Evolutionary conservation across 2,888 invertebrate species (phyloP).

Genomic region (Drosophila bunnanda): DNA sequence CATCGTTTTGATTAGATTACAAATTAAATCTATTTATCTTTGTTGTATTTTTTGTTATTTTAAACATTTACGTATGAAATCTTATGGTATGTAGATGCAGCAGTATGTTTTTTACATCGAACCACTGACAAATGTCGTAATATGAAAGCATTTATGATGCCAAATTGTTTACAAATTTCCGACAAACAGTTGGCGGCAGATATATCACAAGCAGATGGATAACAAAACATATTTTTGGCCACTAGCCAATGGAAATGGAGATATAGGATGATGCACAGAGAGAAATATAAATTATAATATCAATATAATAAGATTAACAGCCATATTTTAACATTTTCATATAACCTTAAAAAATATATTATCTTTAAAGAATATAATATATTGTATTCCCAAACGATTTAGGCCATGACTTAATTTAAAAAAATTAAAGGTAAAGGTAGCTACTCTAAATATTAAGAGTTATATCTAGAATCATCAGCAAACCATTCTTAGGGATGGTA

Average conservation of each 20-base stretch:
- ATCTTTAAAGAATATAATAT: too few relatives aligned
- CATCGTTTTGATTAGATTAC: conserved; percentile 19
- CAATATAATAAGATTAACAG: too few relatives aligned
- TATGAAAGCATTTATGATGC: conserved; percentile 36
- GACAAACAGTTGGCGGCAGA: conserved; percentile 41
- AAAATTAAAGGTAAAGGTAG: too few relatives aligned
- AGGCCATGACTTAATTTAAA: too few relatives aligned
- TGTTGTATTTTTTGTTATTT: not conserved
- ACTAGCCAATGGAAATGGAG: conserved; percentile 53
- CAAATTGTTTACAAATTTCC: conserved; percentile 54
- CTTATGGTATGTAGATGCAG: not conserved
- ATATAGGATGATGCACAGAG: not conserved
- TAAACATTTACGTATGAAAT: not conserved
- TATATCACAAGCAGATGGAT: conserved; percentile 24
- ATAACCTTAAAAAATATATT: too few relatives aligned
- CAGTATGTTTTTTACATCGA: conserved; percentile 4
- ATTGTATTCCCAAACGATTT: too few relatives aligned
- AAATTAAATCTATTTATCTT: not conserved
- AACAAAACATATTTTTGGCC: conserved; percentile 59
- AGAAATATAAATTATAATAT: not conserved
- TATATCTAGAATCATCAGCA: too few relatives aligned
- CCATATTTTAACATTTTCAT: too few relatives aligned
- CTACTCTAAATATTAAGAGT: too few relatives aligned
- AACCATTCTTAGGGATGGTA: too few relatives aligned
- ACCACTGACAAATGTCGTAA: conserved; percentile 46